Conservation (phyloP, 1,140 invertebrate genomes). For the Daktulosphaira vitifoliae region DNA sequence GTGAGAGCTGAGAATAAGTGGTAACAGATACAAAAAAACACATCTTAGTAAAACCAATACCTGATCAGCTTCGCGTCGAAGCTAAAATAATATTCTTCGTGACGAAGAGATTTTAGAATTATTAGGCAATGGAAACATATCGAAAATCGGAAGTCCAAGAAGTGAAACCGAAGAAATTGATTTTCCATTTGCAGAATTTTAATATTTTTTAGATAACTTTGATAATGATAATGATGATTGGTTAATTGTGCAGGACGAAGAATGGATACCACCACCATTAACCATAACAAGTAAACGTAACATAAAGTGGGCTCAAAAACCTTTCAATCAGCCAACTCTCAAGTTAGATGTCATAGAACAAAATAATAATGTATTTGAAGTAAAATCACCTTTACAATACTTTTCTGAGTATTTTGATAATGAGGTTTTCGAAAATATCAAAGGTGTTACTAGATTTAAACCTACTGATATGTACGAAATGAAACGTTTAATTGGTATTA, state of each 20-base stretch:
- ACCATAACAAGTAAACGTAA: background rate
- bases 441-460: background rate
- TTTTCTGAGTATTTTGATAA: slow-evolving; percentile 2
- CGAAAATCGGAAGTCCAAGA: too few relatives aligned
- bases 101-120: background rate
- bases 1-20: too few relatives aligned
- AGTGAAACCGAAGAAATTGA: background rate
- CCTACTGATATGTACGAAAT: slow-evolving; percentile 32
- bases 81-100: background rate
- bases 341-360: background rate
- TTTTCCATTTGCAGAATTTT: background rate
- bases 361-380: background rate
- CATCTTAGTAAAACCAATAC: too few relatives aligned
- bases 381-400: slow-evolving; percentile 3
- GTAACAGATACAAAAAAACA: too few relatives aligned
- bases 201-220: background rate
- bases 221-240: too few relatives aligned
- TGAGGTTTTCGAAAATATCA: background rate
- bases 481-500: slow-evolving; percentile 35
- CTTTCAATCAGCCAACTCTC: background rate
- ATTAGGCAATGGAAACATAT: background rate
- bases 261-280: background rate
- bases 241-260: background rate
- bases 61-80: too few relatives aligned
- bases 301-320: background rate